Evolutionary conservation across 2,113 vertebrate genomes (phyloP).

Genomic region (Urocolius indicus): DNA sequence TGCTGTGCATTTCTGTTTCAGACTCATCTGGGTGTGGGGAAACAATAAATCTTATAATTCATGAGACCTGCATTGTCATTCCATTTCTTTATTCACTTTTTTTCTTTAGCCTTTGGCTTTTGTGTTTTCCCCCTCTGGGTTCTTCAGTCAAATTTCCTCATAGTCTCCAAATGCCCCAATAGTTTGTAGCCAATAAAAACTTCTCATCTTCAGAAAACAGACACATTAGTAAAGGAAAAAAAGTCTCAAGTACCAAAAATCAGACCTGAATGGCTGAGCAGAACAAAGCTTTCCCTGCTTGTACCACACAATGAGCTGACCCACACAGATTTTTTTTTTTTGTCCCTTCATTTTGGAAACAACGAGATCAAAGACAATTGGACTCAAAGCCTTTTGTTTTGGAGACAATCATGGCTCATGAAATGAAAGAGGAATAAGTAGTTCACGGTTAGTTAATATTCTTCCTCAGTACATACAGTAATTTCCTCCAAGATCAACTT

Average conservation of each 20-base stretch:
- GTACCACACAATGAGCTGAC: background rate
- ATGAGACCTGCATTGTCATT: background rate
- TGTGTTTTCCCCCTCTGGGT: background rate
- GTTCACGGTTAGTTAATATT: background rate
- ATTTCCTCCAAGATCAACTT: background rate
- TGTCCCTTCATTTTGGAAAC: background rate
- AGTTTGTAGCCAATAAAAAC: background rate
- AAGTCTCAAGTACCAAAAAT: background rate
- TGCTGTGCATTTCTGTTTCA: background rate
- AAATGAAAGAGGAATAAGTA: background rate
- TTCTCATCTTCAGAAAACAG: accelerated
- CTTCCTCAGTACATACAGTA: background rate
- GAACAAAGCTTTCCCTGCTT: background rate
- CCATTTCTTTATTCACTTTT: background rate
- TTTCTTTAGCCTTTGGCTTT: background rate
- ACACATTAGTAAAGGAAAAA: no score
- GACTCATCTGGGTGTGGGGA: conserved; percentile 13
- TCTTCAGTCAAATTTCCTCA: background rate
- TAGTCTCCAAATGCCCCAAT: accelerated
- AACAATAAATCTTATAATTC: conserved; percentile 37
- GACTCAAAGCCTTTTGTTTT: background rate
- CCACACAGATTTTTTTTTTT: background rate
- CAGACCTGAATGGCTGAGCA: background rate
- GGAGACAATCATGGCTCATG: background rate
- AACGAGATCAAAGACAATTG: background rate